A percentile compares a stretch with the other conserved stretches of the same genome.
Evolutionary conservation across 2,888 invertebrate species (phyloP).

Genomic region (Andrena praecox): DNA sequence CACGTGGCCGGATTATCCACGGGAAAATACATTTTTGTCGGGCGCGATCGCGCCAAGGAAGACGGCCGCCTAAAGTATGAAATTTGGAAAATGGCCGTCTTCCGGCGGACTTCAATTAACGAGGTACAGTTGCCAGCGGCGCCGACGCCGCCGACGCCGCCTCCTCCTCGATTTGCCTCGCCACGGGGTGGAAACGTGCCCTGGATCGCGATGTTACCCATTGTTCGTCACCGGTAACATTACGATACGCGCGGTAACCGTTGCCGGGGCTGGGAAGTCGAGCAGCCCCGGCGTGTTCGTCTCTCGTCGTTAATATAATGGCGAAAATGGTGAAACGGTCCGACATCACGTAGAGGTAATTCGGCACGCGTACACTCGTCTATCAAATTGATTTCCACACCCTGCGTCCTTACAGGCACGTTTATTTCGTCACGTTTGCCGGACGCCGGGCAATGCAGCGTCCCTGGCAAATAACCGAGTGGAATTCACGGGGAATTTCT

Average conservation of each 20-base stretch:
- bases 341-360: conserved; percentile 85
- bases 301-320: conserved; percentile 83
- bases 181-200: conserved; percentile 76
- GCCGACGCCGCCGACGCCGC: conserved; percentile 11
- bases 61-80: conserved; percentile 51
- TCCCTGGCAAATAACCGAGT: conserved; percentile 41
- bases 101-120: conserved; percentile 72
- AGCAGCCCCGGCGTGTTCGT: conserved; percentile 69
- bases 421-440: conserved; percentile 67
- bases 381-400: conserved; percentile 84
- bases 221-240: conserved; percentile 72
- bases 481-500: conserved; percentile 21
- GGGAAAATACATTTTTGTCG: conserved; percentile 36
- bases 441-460: conserved; percentile 56
- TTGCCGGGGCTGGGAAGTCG: conserved; percentile 66
- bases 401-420: conserved; percentile 70
- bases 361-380: conserved; percentile 83
- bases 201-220: conserved; percentile 78
- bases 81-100: conserved; percentile 70
- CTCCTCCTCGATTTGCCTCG: conserved; percentile 63
- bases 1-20: conserved; percentile 16
- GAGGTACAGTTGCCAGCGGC: conserved; percentile 44
- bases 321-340: conserved; percentile 83
- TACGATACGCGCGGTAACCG: conserved; percentile 74
- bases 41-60: conserved; percentile 36